Base-by-base conservation (phyloP, 2,888 invertebrate genomes). In the Petrolisthes cinctipes region DNA sequence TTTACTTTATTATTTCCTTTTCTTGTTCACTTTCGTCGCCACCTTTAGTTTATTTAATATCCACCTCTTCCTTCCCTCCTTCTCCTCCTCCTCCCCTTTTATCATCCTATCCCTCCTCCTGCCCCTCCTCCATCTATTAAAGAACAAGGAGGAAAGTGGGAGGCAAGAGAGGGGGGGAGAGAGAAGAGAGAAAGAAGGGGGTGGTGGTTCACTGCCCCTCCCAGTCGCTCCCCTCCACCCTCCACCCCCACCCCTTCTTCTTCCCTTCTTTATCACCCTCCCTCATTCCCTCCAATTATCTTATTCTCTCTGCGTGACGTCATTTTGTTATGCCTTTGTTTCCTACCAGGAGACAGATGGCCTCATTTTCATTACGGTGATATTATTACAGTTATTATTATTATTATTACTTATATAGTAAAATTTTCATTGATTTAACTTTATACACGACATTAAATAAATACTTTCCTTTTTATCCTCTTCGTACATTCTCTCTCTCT, bases 231-330 rank as follows among this genome's bases (percentile, higher is more conserved):
- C 54, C 66, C 51, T n/a, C 17, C 71, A 51, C 71, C 17, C 71
- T 51, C 51, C 71, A 4, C 71, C 53, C 53, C 53, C 71, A n/a
- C 14, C 51, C 56, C 73, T 54, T 6, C n/a, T 51, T 61, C 75
- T 82, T n/a, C 57, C 86, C 66, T 82, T 82, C 82, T 66, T 53
- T 82, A 57, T 76, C 82, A 76, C 86, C 76, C 80, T 85, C 80
- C 54, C 85, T 71, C 80, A n/a, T 54, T 61, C 56, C 51, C 68
- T 37, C 66, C 61, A 7, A n/a, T 57, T 23, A 20, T 68, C 20
- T 73, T 20, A 4, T 20, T 80, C 80, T 80, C 80, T 56, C 14
- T 20, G 23, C 11, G 14, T 83, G 76, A 76, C 61, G 57, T 61
- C 80, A 23, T 23, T 61, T 11, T 37, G n/a, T 11, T 14, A 17